These are phyloP conservation scores for Monarcha castaneiventris DNA, from an alignment of 2,113 vertebrate species.

Conservation along the genomic window DNA sequence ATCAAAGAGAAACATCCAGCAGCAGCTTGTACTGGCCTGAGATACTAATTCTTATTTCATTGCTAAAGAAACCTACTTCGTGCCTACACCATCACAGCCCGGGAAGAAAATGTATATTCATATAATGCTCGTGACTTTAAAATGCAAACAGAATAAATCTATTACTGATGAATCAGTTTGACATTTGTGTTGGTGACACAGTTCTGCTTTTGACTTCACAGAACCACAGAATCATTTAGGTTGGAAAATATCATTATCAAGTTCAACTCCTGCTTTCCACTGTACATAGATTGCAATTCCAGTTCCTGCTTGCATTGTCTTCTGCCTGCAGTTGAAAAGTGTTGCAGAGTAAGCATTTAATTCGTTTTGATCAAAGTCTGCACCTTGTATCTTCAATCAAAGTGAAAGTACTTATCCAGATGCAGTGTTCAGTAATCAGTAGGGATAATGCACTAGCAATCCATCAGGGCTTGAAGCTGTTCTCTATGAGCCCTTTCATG, in stretches of 20 bases:
- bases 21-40: not conserved
- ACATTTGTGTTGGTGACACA: not conserved
- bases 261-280: not conserved
- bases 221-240: not conserved
- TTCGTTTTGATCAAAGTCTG: slow-evolving; percentile 46
- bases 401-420: slow-evolving; percentile 12
- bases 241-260: not conserved
- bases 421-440: slow-evolving; percentile 41
- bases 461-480: not conserved
- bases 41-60: not conserved
- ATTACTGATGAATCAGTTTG: not conserved
- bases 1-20: not conserved
- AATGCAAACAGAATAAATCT: not conserved
- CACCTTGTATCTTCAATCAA: slow-evolving; percentile 30
- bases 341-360: not conserved
- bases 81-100: not conserved
- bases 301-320: not conserved
- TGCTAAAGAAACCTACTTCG: not conserved
- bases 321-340: not conserved
- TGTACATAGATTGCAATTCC: not conserved
- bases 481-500: not conserved
- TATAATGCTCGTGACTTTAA: not conserved
- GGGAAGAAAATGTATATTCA: not conserved
- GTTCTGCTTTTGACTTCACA: not conserved
- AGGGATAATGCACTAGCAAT: slow-evolving; percentile 29